Evolutionary conservation across 2,888 invertebrate species (phyloP).

Genomic region (Luffia ferchaultella): DNA sequence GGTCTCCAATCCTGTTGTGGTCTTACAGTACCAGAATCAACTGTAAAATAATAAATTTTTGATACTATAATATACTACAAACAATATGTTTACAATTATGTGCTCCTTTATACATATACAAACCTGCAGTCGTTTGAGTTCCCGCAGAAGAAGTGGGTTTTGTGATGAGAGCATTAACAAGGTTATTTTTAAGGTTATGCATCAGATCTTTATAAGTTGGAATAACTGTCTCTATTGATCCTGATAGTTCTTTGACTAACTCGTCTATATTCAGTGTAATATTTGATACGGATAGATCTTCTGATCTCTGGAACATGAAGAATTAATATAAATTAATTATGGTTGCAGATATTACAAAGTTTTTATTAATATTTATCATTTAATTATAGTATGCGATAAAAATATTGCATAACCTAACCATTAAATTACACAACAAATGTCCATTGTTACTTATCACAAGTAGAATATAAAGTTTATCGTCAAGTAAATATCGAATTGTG

Average conservation of each 20-base stretch:
- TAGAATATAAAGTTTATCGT: constrained; percentile 72
- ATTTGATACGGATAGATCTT: constrained; percentile 68
- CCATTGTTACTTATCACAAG: constrained; percentile 69
- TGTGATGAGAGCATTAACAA: constrained; percentile 70
- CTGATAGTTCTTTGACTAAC: constrained; percentile 60
- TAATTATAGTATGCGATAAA: not conserved
- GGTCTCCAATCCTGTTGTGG: not conserved
- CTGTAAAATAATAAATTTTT: not conserved
- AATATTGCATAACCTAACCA: constrained; percentile 52
- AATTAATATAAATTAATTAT: not conserved
- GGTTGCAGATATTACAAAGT: not conserved
- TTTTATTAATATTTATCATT: not conserved
- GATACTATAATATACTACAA: not conserved
- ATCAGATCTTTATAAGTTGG: constrained; percentile 71
- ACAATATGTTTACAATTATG: not conserved
- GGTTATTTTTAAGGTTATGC: constrained; percentile 68
- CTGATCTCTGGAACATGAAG: constrained; percentile 47
- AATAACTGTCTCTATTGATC: constrained; percentile 69
- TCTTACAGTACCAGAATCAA: not conserved
- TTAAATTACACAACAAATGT: constrained; percentile 70
- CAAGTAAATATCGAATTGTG: constrained; percentile 74
- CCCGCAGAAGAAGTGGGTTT: constrained; percentile 46
- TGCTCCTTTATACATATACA: not conserved
- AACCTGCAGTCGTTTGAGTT: constrained; percentile 38
- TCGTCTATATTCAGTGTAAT: constrained; percentile 66